A percentile compares a stretch with the other conserved stretches of the same genome.
Conservation (phyloP, 1,140 invertebrate species). For the Steinernema khuongi region DNA sequence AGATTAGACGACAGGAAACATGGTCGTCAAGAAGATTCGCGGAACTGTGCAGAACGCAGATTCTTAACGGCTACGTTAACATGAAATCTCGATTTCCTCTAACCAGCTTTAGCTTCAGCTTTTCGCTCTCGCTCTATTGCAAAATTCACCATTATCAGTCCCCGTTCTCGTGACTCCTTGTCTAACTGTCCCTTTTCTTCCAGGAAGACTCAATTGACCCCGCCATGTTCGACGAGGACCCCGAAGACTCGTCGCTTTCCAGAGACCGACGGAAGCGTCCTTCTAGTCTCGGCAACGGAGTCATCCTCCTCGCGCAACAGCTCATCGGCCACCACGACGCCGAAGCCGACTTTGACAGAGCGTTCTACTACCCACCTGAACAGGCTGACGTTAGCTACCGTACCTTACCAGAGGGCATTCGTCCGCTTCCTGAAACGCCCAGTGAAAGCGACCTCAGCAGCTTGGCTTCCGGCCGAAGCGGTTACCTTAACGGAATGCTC, state of each 20-base stretch:
- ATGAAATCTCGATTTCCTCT: too few species aligned
- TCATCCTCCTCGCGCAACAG: slow-evolving; percentile 47
- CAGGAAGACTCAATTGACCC: slow-evolving; percentile 37
- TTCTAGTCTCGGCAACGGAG: slow-evolving; percentile 35
- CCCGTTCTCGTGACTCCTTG: too few species aligned
- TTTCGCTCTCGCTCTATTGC: background rate
- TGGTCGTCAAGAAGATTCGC: too few species aligned
- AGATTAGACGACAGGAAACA: too few species aligned
- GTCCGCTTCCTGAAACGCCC: slow-evolving; percentile 14
- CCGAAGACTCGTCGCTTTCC: slow-evolving; percentile 25
- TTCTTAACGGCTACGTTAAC: too few species aligned
- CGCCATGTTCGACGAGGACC: slow-evolving; percentile 40
- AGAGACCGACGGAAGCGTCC: slow-evolving; percentile 16
- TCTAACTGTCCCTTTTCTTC: slow-evolving; percentile 16
- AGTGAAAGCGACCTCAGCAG: background rate
- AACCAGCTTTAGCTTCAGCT: background rate
- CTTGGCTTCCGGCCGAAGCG: slow-evolving; percentile 22
- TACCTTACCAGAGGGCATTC: slow-evolving; percentile 35
- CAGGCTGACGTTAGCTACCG: slow-evolving; percentile 41
- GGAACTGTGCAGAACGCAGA: too few species aligned
- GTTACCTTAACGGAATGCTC: slow-evolving; percentile 34
- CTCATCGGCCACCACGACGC: slow-evolving; percentile 31
- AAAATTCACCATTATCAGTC: background rate
- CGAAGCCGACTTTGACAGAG: slow-evolving; percentile 8
- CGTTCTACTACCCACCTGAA: slow-evolving; percentile 22